phyloP scores from a whole-genome alignment of 2,888 invertebrate genomes.

The Norana najaformis region DNA sequence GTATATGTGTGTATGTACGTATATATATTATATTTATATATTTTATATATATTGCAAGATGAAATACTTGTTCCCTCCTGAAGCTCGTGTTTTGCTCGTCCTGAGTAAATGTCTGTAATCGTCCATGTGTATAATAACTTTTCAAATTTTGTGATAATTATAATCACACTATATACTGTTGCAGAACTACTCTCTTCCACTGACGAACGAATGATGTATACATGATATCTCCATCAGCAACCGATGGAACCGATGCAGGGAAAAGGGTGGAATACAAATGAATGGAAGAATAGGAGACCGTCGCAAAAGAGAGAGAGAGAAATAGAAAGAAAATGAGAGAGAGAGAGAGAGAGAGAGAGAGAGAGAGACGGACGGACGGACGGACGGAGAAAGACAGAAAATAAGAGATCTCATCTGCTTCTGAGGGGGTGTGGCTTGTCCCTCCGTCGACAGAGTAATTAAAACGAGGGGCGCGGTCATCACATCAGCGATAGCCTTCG shows the following conservation, averaged over 20 bases:
- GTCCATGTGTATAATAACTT: not conserved
- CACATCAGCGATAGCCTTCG: not conserved
- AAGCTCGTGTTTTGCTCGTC: too few relatives aligned
- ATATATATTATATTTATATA: too few relatives aligned
- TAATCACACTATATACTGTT: not conserved
- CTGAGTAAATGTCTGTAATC: too few relatives aligned
- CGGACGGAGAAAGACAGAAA: not conserved
- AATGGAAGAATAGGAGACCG: not conserved
- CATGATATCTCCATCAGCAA: not conserved
- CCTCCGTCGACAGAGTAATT: not conserved
- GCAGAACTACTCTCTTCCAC: too few relatives aligned
- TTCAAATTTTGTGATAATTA: not conserved
- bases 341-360: not conserved
- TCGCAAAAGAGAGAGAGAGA: not conserved
- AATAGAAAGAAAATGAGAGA: not conserved
- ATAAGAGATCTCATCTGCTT: not conserved
- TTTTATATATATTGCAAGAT: too few relatives aligned
- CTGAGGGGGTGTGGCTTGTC: not conserved
- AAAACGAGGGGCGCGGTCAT: not conserved
- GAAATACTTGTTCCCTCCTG: too few relatives aligned
- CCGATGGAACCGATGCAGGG: not conserved
- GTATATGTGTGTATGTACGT: too few relatives aligned
- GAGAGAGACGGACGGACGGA: not conserved
- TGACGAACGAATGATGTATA: too few relatives aligned
- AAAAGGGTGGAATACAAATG: not conserved